phyloP scores from a whole-genome alignment of 2,797 vertebrate species.

The Psittacula echo region DNA sequence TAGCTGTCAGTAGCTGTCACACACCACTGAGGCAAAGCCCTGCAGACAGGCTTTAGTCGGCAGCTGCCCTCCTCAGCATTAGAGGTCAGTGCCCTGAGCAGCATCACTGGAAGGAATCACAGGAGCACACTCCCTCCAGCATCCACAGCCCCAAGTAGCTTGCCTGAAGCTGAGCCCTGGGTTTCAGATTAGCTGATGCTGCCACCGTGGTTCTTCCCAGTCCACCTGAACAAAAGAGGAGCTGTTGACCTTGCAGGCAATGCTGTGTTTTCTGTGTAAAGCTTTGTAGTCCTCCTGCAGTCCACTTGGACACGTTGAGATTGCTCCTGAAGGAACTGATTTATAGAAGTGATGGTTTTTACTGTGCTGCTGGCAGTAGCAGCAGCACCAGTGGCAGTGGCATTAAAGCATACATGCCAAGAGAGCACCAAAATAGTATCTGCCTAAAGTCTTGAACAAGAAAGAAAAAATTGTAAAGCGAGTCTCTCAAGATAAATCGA shows the following conservation, averaged over 20 bases:
- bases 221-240: neutral
- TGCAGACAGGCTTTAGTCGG: neutral
- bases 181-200: neutral
- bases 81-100: neutral
- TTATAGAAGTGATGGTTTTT: neutral
- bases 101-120: neutral
- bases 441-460: neutral
- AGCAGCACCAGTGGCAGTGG: neutral
- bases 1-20: constrained; percentile 1
- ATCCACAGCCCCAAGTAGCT: neutral
- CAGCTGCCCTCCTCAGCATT: neutral
- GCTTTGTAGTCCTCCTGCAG: neutral
- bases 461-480: neutral
- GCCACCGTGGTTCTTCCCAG: neutral
- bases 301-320: neutral
- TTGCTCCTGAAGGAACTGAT: neutral
- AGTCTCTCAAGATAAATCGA: neutral
- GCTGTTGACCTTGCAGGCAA: neutral
- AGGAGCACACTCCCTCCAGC: neutral
- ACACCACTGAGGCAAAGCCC: neutral
- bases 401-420: neutral
- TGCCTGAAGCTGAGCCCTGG: neutral
- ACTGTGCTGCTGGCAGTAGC: neutral
- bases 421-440: neutral
- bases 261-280: neutral